Percentiles rank a stretch among this genome's conserved stretches.
Evolutionary conservation across 2,888 invertebrate genomes (phyloP).

Genomic region (Elmis aenea): DNA sequence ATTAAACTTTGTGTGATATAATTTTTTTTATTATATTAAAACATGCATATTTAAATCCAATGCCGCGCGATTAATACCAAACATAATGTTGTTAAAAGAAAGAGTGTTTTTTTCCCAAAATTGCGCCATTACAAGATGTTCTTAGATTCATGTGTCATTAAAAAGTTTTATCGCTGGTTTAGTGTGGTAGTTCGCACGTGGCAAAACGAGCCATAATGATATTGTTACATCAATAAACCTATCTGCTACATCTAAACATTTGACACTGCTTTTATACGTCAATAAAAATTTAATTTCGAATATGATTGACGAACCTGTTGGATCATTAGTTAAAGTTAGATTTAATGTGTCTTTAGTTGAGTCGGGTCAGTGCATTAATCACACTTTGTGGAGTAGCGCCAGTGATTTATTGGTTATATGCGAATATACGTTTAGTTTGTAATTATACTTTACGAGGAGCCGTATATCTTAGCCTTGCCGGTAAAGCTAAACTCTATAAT

Average conservation of each 20-base stretch:
- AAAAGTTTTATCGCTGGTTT: constrained; percentile 47
- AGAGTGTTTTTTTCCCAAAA: too few species aligned
- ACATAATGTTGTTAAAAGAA: too few species aligned
- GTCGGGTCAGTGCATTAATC: constrained; percentile 17
- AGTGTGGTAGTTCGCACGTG: constrained; percentile 46
- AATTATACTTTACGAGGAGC: constrained; percentile 9
- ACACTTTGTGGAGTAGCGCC: too few species aligned
- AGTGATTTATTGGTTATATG: constrained; percentile 13
- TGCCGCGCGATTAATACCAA: too few species aligned
- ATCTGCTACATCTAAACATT: constrained; percentile 44
- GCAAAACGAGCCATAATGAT: constrained; percentile 45
- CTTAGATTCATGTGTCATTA: too few species aligned
- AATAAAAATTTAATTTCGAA: constrained; percentile 47
- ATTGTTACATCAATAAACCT: constrained; percentile 48
- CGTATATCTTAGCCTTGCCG: too few species aligned
- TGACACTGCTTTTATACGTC: constrained; percentile 46
- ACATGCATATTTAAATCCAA: too few species aligned
- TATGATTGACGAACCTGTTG: constrained; percentile 46
- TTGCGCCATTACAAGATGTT: too few species aligned
- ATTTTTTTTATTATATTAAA: too few species aligned
- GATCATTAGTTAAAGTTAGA: constrained; percentile 34
- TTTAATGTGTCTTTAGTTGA: constrained; percentile 18
- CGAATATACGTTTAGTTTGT: too few species aligned
- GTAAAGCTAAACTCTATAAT: too few species aligned
- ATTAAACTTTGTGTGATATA: too few species aligned